phyloP scores from a whole-genome alignment of 2,888 invertebrate genomes.

The Metallyticus violacea region DNA sequence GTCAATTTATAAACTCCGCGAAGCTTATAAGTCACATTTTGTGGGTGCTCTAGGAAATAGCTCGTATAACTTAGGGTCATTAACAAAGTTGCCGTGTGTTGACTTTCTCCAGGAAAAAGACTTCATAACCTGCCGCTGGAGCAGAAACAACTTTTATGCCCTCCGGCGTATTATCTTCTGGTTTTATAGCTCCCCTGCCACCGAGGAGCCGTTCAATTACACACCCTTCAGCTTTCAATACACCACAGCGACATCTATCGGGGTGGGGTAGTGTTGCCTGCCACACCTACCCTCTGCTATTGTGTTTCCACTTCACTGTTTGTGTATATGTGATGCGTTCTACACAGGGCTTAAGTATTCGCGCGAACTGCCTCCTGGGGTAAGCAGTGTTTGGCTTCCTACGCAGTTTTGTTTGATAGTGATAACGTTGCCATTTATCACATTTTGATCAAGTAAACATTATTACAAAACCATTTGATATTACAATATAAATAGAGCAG shows the following conservation, averaged over 20 bases:
- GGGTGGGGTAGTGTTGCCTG: not conserved
- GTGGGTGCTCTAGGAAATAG: not conserved
- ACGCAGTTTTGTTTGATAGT: no score
- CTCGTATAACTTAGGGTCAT: not conserved
- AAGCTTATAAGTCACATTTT: not conserved
- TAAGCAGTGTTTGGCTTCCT: no score
- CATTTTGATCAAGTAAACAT: no score
- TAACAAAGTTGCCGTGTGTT: not conserved
- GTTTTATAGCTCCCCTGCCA: not conserved
- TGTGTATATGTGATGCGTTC: no score
- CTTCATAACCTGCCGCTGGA: not conserved
- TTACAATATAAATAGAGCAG: no score
- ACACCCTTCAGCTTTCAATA: not conserved
- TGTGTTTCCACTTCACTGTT: no score
- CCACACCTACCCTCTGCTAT: not conserved
- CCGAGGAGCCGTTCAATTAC: not conserved
- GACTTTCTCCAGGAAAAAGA: not conserved
- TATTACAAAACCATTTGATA: no score
- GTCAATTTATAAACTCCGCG: not conserved
- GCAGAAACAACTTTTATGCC: not conserved
- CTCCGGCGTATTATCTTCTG: not conserved
- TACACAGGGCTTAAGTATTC: no score
- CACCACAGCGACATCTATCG: not conserved
- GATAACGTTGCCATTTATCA: no score
- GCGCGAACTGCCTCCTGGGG: no score